These are phyloP conservation scores for Todiramphus chloris DNA, from an alignment of 2,113 vertebrate species.

Conservation along the genomic window DNA sequence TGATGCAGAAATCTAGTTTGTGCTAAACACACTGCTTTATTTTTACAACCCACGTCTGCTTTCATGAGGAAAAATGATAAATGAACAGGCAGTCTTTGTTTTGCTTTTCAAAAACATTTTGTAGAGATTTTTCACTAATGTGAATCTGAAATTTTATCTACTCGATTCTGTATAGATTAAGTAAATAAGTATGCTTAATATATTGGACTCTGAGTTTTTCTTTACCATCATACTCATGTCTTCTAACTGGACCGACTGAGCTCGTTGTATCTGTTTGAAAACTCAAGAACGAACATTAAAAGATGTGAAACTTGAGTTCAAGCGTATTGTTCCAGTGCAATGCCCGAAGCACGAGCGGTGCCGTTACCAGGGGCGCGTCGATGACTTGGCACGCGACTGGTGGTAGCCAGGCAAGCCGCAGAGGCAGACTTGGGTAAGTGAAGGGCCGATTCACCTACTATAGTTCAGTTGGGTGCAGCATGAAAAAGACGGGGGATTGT, in stretches of 20 bases:
- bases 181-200: slow-evolving; percentile 85
- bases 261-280: background rate
- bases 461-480: background rate
- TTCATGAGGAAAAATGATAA: slow-evolving; percentile 82
- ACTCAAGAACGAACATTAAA: background rate
- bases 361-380: fast-evolving
- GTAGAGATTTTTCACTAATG: slow-evolving; percentile 89
- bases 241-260: background rate
- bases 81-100: slow-evolving; percentile 84
- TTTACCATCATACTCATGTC: background rate
- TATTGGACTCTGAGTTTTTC: slow-evolving; percentile 73
- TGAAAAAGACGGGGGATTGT: fast-evolving
- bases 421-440: fast-evolving
- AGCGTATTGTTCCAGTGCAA: background rate
- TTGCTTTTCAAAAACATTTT: slow-evolving; percentile 96
- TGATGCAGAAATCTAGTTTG: slow-evolving; percentile 84
- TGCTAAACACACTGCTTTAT: slow-evolving; percentile 86
- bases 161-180: slow-evolving; percentile 84
- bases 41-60: slow-evolving; percentile 83
- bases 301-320: background rate
- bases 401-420: fast-evolving
- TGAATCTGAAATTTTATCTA: slow-evolving; percentile 86
- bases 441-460: no score
- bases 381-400: fast-evolving
- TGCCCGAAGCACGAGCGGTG: background rate